Conservation (phyloP, 2,888 invertebrate species). For the Hesperia comma region DNA sequence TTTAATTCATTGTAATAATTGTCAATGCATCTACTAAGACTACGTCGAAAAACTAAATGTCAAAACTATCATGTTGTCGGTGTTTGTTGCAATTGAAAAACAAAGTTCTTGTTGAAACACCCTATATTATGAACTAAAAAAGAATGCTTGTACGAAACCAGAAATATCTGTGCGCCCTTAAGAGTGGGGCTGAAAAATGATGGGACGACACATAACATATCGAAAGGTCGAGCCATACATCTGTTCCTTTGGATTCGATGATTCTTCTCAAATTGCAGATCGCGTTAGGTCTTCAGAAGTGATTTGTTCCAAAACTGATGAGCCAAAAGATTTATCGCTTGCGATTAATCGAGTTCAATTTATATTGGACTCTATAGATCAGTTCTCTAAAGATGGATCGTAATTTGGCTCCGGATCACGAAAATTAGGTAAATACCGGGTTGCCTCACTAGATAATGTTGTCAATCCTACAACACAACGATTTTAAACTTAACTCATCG, state of each 20-base stretch:
- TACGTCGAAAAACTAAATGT: no score
- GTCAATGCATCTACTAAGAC: no score
- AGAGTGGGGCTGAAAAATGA: constrained; percentile 31
- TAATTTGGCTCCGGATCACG: neutral
- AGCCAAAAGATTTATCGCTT: constrained; percentile 1
- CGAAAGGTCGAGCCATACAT: constrained; percentile 32
- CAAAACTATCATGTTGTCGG: no score
- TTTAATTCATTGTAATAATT: no score
- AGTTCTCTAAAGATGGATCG: neutral
- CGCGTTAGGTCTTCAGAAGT: constrained; percentile 9
- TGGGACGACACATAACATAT: constrained; percentile 31
- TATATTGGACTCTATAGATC: constrained; percentile 1
- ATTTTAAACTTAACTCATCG: no score
- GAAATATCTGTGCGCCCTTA: constrained; percentile 14
- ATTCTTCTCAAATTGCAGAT: constrained; percentile 31
- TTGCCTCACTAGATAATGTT: neutral
- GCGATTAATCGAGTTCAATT: constrained; percentile 12
- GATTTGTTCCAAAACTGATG: constrained; percentile 24
- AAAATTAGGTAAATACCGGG: neutral
- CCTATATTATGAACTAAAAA: neutral
- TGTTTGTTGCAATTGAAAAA: no score
- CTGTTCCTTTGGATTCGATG: constrained; percentile 19
- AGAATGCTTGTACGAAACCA: neutral
- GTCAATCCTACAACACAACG: no score
- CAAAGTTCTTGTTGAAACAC: no score